phyloP scores from a whole-genome alignment of 2,888 invertebrate species.

The Lithodes maja region DNA sequence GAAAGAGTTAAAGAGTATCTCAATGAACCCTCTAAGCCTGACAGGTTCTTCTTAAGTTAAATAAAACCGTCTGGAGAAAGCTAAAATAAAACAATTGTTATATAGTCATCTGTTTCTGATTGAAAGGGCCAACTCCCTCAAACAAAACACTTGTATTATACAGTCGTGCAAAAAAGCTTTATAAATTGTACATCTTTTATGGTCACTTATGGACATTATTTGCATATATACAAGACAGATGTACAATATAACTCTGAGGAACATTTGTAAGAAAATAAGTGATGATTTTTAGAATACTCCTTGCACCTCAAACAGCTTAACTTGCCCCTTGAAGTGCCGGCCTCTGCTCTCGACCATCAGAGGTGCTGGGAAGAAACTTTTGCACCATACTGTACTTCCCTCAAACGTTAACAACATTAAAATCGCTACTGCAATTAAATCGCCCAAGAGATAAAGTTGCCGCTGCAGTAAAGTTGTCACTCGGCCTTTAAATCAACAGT shows the following conservation, averaged over 20 bases:
- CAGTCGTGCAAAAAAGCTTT: slow-evolving; percentile 49
- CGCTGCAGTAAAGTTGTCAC: too few species aligned
- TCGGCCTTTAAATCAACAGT: too few species aligned
- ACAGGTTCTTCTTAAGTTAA: too few species aligned
- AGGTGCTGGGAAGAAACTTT: too few species aligned
- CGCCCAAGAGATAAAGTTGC: too few species aligned
- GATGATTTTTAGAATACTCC: slow-evolving; percentile 45
- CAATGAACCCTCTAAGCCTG: too few species aligned
- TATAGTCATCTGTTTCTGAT: neutral
- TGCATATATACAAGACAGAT: slow-evolving; percentile 42
- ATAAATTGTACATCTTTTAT: slow-evolving; percentile 44
- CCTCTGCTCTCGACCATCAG: neutral
- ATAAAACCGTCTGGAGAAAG: too few species aligned
- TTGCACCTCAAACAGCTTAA: neutral
- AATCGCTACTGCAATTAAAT: too few species aligned
- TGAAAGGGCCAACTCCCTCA: slow-evolving; percentile 9
- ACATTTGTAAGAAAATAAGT: slow-evolving; percentile 51
- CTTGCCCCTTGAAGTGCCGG: neutral
- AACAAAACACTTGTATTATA: slow-evolving; percentile 19
- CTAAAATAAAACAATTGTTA: neutral
- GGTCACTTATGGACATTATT: slow-evolving; percentile 20
- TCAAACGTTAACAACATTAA: too few species aligned
- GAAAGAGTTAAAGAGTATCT: too few species aligned
- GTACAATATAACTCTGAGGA: slow-evolving; percentile 58
- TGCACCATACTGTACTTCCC: too few species aligned